These are phyloP conservation scores for Phaethornis superciliosus DNA, from an alignment of 2,113 vertebrate species.

Conservation along the genomic window DNA sequence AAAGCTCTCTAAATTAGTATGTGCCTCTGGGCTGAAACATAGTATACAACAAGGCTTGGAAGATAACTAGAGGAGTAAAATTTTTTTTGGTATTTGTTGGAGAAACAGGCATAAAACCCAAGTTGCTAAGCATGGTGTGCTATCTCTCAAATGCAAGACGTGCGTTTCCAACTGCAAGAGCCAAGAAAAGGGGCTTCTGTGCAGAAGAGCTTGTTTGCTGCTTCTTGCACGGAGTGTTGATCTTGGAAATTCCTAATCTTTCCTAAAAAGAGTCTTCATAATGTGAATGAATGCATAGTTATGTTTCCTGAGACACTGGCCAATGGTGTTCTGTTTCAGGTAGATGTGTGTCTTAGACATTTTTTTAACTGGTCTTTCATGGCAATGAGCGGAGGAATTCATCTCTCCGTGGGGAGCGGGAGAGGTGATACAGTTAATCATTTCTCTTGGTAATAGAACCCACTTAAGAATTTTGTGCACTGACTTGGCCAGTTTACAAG, in stretches of 20 bases:
- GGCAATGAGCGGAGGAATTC: neutral
- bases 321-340: neutral
- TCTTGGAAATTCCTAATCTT: neutral
- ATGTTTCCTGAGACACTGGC: neutral
- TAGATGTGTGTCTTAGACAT: neutral
- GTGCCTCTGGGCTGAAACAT: neutral
- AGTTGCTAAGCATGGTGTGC: neutral
- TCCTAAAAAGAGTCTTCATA: neutral
- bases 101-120: neutral
- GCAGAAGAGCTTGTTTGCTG: neutral
- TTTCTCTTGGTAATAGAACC: neutral
- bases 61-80: neutral
- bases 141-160: neutral
- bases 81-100: neutral
- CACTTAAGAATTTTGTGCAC: accelerated
- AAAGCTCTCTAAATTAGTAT: neutral
- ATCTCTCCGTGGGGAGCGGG: neutral
- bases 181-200: neutral
- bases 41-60: neutral
- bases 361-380: neutral
- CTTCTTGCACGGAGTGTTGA: neutral
- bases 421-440: neutral
- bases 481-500: neutral
- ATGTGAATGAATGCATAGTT: neutral
- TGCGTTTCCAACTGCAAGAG: neutral